Conservation (phyloP, 2,888 invertebrate species). For the Pyrrhia umbra region DNA sequence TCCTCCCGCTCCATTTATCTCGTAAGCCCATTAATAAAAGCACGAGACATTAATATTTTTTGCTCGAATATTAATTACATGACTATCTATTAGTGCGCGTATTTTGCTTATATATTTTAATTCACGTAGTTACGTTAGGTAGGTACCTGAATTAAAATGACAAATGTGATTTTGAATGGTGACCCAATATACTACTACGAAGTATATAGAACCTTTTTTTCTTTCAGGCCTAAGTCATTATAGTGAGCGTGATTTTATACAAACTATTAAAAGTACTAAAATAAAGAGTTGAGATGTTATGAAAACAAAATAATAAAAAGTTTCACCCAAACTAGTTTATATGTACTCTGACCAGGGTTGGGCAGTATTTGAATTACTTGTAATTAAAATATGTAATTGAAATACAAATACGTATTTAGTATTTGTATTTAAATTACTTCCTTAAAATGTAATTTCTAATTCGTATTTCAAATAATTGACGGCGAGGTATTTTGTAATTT, state of each 20-base stretch:
- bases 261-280: no score
- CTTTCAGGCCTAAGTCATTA: no score
- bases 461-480: no score
- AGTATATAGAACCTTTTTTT: not conserved
- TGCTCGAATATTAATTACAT: conserved; percentile 9
- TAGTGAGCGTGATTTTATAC: not conserved
- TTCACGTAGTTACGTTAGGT: not conserved
- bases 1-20: not conserved
- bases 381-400: no score
- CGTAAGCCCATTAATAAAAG: conserved; percentile 12
- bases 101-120: conserved; percentile 12
- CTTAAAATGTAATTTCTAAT: no score
- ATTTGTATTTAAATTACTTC: no score
- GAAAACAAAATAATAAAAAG: not conserved
- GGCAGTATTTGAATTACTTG: no score
- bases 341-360: no score
- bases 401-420: no score
- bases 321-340: not conserved
- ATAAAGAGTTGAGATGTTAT: not conserved
- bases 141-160: not conserved
- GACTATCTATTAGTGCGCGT: not conserved
- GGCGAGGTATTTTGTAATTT: no score
- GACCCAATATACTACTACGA: not conserved
- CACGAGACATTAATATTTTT: conserved; percentile 21
- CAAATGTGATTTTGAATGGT: not conserved